Percentiles rank a stretch among this genome's conserved stretches.
These are phyloP conservation scores for Drosophila aldrichi DNA, from an alignment of 2,888 invertebrate species.

Conservation along the genomic window DNA sequence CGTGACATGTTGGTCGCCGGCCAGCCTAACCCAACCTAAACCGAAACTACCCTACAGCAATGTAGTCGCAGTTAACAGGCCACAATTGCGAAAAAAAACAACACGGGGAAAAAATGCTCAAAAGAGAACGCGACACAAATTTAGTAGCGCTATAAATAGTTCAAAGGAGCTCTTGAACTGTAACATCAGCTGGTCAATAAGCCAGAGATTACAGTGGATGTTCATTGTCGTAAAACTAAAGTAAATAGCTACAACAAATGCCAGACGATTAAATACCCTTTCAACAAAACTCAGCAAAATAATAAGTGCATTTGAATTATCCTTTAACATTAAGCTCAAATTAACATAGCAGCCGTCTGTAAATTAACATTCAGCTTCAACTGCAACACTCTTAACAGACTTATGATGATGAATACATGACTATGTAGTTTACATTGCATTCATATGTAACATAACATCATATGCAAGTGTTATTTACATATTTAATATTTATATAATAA, in stretches of 20 bases:
- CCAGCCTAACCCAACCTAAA: neutral
- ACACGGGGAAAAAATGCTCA: neutral
- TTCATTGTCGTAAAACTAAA: constrained; percentile 35
- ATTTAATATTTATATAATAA: no score
- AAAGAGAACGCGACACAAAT: constrained; percentile 17
- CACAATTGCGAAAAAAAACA: constrained; percentile 31
- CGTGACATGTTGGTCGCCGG: constrained; percentile 47
- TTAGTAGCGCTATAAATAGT: constrained; percentile 47
- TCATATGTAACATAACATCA: neutral
- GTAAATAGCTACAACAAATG: neutral
- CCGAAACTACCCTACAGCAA: constrained; percentile 5
- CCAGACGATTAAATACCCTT: constrained; percentile 24
- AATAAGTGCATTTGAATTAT: neutral
- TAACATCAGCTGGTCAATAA: constrained; percentile 52
- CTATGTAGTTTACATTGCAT: neutral
- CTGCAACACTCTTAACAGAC: neutral
- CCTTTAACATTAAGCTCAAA: no score
- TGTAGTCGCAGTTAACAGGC: constrained; percentile 42
- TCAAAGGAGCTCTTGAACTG: constrained; percentile 37
- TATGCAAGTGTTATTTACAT: neutral
- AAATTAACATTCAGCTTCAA: neutral
- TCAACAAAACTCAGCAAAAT: neutral
- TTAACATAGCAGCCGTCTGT: no score
- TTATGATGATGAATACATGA: no score
- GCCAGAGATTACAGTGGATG: constrained; percentile 60